These are phyloP conservation scores for Ariopsis seemanni DNA, from an alignment of 2,113 vertebrate species.

Conservation along the genomic window DNA sequence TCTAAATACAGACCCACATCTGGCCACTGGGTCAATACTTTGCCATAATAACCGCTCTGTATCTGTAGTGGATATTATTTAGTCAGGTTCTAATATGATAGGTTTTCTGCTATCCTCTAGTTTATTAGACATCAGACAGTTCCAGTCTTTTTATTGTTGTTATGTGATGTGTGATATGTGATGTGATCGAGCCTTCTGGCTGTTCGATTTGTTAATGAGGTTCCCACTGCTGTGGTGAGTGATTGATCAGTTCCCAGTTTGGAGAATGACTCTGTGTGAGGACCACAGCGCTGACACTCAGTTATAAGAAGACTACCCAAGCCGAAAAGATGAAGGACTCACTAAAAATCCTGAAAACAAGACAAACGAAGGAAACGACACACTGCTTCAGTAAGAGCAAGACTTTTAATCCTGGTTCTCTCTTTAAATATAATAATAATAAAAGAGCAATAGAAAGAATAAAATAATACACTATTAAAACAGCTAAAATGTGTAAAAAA, in stretches of 20 bases:
- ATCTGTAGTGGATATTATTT: constrained; percentile 11
- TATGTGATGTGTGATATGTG: background rate
- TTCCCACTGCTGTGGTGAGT: background rate
- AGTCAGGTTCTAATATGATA: background rate
- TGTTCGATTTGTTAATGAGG: constrained; percentile 12
- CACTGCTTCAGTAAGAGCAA: constrained; percentile 30
- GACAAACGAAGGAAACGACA: constrained; percentile 12
- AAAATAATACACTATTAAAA: background rate
- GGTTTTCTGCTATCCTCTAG: background rate
- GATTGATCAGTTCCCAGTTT: constrained; percentile 29
- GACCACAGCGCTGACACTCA: background rate
- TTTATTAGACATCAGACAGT: background rate
- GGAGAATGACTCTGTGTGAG: constrained; percentile 23
- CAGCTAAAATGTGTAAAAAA: no score
- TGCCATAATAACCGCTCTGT: constrained; percentile 2
- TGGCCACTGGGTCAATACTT: background rate
- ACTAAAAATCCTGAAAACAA: background rate
- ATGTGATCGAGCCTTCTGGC: constrained; percentile 5
- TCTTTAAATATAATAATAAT: background rate
- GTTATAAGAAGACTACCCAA: constrained; percentile 1
- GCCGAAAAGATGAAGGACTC: background rate
- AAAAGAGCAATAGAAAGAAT: background rate
- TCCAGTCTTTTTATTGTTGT: background rate
- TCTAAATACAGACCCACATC: constrained; percentile 2
- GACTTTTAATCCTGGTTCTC: background rate